A percentile compares a stretch with the other conserved stretches of the same genome.
These are phyloP conservation scores for Pteronura brasiliensis DNA, from an alignment of 2,113 vertebrate species.

Conservation along the genomic window DNA sequence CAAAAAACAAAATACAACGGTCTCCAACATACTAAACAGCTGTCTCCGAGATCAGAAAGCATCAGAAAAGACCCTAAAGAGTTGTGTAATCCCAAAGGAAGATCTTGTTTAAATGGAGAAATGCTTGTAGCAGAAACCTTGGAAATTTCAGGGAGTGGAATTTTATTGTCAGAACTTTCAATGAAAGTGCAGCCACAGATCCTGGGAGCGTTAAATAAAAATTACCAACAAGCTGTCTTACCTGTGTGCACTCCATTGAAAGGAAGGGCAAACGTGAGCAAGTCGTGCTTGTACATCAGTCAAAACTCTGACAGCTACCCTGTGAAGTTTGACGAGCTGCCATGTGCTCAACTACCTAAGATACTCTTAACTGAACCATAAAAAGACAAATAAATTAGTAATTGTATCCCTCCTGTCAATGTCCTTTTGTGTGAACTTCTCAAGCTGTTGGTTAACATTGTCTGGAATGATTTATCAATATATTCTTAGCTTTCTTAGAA, in stretches of 20 bases:
- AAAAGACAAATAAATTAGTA: conserved; percentile 94
- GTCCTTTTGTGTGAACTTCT: conserved; percentile 79
- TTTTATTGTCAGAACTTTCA: conserved; percentile 82
- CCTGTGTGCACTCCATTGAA: conserved; percentile 84
- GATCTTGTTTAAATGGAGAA: conserved; percentile 72
- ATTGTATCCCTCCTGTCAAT: conserved; percentile 89
- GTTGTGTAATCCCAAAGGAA: conserved; percentile 74
- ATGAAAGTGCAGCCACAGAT: conserved; percentile 78
- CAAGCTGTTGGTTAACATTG: conserved; percentile 80
- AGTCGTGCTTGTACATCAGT: conserved; percentile 89
- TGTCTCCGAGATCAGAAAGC: conserved; percentile 52
- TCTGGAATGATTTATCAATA: conserved; percentile 76
- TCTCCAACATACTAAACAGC: conserved; percentile 68
- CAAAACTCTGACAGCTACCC: conserved; percentile 90
- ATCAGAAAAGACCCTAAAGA: conserved; percentile 57
- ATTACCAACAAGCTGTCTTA: conserved; percentile 89
- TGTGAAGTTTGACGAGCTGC: conserved; percentile 90
- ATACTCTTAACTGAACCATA: conserved; percentile 87
- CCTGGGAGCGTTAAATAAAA: conserved; percentile 84
- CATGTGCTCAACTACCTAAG: conserved; percentile 83
- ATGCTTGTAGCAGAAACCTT: conserved; percentile 70
- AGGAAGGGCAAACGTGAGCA: conserved; percentile 88
- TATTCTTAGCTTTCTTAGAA: conserved; percentile 53
- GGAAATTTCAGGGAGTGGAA: conserved; percentile 72
- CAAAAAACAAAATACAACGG: conserved; percentile 26